A percentile compares a stretch with the other conserved stretches of the same genome.
Conservation (phyloP, 1,140 invertebrate species). For the Drosophila rufa region DNA sequence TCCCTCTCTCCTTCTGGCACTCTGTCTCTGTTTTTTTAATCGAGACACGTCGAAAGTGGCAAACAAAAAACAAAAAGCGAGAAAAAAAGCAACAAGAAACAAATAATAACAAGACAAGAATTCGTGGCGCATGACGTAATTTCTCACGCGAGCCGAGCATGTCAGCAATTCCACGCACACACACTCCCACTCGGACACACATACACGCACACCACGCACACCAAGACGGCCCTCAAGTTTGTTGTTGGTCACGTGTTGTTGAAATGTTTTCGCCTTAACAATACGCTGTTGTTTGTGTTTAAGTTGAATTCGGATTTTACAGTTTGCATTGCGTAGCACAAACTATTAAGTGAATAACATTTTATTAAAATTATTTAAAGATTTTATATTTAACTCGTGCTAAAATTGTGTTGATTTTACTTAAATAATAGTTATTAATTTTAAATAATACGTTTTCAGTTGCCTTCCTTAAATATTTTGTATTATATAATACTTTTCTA, state of each 20-base stretch:
- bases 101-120: conserved; percentile 59
- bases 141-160: conserved; percentile 77
- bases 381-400: too few species aligned
- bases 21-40: conserved; percentile 60
- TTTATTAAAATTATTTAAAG: too few species aligned
- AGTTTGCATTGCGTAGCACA: conserved; percentile 4
- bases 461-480: too few species aligned
- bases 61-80: conserved; percentile 35
- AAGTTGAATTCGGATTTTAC: conserved; percentile 36
- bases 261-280: conserved; percentile 67
- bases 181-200: conserved; percentile 8
- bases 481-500: too few species aligned
- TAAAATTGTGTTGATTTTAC: neutral
- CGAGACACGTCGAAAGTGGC: conserved; percentile 73
- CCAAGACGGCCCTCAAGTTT: conserved; percentile 47
- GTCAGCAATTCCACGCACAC: conserved; percentile 60
- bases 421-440: neutral
- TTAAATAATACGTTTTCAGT: neutral
- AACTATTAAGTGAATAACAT: neutral
- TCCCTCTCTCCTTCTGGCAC: conserved; percentile 17
- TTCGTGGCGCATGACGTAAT: conserved; percentile 81
- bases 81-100: conserved; percentile 35
- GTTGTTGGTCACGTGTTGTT: conserved; percentile 80
- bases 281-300: conserved; percentile 50
- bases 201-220: conserved; percentile 25